Evolutionary conservation across 2,797 vertebrate genomes (phyloP).

Genomic region (Neoniphon sammara): DNA sequence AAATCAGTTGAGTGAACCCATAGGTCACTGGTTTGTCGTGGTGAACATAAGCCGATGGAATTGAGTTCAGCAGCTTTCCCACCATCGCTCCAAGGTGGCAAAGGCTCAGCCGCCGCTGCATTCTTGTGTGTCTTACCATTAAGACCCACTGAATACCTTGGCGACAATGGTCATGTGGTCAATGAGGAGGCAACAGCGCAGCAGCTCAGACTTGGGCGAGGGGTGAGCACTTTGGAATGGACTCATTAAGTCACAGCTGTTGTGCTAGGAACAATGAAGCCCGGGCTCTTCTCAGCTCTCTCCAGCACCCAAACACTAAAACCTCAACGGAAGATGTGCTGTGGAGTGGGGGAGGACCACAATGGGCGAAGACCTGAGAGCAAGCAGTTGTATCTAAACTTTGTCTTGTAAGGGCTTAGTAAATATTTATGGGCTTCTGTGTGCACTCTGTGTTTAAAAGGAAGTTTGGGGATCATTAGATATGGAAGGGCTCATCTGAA

Average conservation of each 20-base stretch:
- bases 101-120: conserved; percentile 72
- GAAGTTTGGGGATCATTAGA: conserved; percentile 19
- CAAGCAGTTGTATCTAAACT: conserved; percentile 52
- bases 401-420: conserved; percentile 48
- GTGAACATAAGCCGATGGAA: conserved; percentile 80
- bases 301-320: conserved; percentile 65
- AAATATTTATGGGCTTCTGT: conserved; percentile 54
- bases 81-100: conserved; percentile 70
- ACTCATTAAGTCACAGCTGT: conserved; percentile 84
- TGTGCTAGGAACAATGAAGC: conserved; percentile 77
- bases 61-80: conserved; percentile 78
- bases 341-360: conserved; percentile 7
- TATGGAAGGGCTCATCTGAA: conserved; percentile 31
- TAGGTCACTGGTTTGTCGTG: conserved; percentile 77
- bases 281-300: conserved; percentile 64
- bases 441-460: conserved; percentile 2
- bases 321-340: conserved; percentile 53
- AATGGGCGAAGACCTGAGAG: conserved; percentile 30
- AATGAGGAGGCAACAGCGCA: conserved; percentile 74
- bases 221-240: conserved; percentile 76
- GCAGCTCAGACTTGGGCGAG: conserved; percentile 76
- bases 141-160: conserved; percentile 78
- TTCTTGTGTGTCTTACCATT: conserved; percentile 83
- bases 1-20: conserved; percentile 83
- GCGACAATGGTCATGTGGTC: conserved; percentile 83